Percentiles rank a stretch among this genome's conserved stretches.
Evolutionary conservation across 92 coral and sea anemone species (phyloP).

Genomic region (Desmophyllum pertusum): DNA sequence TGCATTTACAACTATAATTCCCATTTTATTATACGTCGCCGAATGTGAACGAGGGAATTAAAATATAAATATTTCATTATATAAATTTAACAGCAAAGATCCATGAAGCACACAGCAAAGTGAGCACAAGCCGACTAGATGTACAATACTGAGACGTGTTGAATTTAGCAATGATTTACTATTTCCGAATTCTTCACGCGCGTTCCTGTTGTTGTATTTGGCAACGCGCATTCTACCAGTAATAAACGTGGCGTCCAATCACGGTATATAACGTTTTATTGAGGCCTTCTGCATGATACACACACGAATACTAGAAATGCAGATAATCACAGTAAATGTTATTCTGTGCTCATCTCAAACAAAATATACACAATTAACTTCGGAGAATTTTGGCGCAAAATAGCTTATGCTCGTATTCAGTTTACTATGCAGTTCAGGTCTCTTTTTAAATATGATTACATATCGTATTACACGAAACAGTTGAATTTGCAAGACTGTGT

Average conservation of each 20-base stretch:
- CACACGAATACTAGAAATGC: not conserved
- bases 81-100: not conserved
- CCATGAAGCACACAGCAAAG: not conserved
- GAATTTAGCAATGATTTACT: not conserved
- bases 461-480: not conserved
- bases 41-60: not conserved
- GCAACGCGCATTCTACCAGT: not conserved
- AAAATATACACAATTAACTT: not conserved
- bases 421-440: not conserved
- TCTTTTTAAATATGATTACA: not conserved
- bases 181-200: not conserved
- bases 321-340: not conserved
- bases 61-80: not conserved
- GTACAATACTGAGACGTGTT: not conserved
- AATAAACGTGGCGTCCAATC: not conserved
- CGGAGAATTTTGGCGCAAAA: not conserved
- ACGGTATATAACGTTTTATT: not conserved
- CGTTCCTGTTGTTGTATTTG: not conserved
- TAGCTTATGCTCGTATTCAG: not conserved
- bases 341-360: not conserved
- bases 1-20: not conserved
- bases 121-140: not conserved
- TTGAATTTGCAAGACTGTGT: not conserved
- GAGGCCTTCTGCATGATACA: not conserved
- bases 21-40: not conserved